These are phyloP conservation scores for Genyomyrus donnyi DNA, from an alignment of 2,113 vertebrate species.

Conservation along the genomic window DNA sequence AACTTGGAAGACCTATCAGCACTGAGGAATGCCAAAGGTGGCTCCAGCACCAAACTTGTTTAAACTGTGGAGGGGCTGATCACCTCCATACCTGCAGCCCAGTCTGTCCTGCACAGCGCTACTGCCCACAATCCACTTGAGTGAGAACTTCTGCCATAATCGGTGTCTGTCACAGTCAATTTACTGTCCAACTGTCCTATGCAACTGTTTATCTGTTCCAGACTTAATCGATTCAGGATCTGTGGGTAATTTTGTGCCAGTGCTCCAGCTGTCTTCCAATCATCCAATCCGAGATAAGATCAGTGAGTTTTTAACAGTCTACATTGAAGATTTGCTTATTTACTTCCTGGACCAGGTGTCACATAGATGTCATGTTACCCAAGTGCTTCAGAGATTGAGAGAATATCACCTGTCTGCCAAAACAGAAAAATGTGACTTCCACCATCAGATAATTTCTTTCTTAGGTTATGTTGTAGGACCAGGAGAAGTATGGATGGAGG, in stretches of 20 bases:
- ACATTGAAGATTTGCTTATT: background rate
- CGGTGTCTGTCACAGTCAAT: background rate
- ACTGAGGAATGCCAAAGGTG: background rate
- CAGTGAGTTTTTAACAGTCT: background rate
- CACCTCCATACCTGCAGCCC: background rate
- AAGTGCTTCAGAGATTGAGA: background rate
- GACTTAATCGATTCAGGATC: background rate
- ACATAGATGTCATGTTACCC: background rate
- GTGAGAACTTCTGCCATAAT: background rate
- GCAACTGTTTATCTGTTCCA: background rate
- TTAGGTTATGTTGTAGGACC: background rate
- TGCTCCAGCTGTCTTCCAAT: too few relatives aligned
- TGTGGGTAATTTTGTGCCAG: background rate
- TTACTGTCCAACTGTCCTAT: background rate
- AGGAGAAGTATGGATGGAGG: background rate
- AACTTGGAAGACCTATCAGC: background rate
- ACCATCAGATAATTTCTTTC: background rate
- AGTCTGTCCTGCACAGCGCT: background rate
- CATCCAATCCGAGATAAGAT: too few relatives aligned
- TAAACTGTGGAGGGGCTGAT: background rate
- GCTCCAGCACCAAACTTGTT: background rate
- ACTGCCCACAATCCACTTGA: background rate
- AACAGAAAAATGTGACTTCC: background rate
- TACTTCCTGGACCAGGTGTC: background rate
- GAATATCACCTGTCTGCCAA: background rate